phyloP scores from a whole-genome alignment of 2,113 vertebrate species.

The Aegypius monachus region DNA sequence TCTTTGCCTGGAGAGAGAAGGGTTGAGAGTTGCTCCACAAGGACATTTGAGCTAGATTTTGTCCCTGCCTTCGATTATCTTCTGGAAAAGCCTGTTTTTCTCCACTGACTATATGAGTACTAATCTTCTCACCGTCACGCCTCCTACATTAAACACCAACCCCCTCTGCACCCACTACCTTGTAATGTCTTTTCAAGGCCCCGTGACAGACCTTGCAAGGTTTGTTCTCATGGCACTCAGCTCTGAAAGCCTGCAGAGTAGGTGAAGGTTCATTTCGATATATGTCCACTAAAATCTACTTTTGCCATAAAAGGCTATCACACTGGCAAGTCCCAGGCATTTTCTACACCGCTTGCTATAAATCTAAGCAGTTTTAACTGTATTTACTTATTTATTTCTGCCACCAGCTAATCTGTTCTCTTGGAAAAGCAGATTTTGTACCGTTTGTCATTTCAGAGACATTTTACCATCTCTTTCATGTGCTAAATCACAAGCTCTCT shows the following conservation, averaged over 20 bases:
- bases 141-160: background rate
- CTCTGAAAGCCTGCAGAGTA: background rate
- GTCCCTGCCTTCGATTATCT: background rate
- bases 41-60: background rate
- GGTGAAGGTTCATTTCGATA: background rate
- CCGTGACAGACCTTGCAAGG: background rate
- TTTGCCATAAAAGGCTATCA: conserved; percentile 3
- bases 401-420: conserved; percentile 47
- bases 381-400: conserved; percentile 52
- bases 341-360: conserved; percentile 11
- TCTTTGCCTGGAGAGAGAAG: background rate
- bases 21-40: background rate
- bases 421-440: conserved; percentile 53
- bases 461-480: conserved; percentile 50
- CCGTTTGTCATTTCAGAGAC: conserved; percentile 48
- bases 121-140: background rate
- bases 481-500: conserved; percentile 51
- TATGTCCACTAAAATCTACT: background rate
- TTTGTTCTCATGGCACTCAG: background rate
- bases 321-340: background rate
- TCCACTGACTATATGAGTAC: background rate
- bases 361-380: conserved; percentile 14
- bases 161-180: background rate
- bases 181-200: background rate
- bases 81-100: background rate